Evolutionary conservation across 1,140 invertebrate species (phyloP).

Genomic region (Ridgeia piscesae): DNA sequence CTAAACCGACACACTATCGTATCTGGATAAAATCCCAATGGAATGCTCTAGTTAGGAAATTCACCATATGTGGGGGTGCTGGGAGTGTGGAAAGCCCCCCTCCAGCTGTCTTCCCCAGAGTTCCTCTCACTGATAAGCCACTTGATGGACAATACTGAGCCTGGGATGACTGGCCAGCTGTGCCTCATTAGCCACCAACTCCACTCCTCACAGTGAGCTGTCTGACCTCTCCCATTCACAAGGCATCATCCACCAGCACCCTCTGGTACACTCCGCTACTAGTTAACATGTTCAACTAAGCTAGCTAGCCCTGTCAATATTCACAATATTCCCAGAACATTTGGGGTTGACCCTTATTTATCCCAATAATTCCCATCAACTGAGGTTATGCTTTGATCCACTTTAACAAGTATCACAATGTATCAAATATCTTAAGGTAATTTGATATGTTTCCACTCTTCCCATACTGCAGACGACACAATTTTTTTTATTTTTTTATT

Average conservation of each 20-base stretch:
- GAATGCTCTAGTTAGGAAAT: background rate
- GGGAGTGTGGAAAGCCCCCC: background rate
- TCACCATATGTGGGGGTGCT: background rate
- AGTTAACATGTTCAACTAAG: too few species aligned
- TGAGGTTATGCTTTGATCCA: too few species aligned
- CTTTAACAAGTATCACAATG: too few species aligned
- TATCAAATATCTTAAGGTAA: too few species aligned
- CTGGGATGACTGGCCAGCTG: background rate
- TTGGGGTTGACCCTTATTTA: too few species aligned
- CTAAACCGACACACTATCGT: too few species aligned
- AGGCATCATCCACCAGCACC: background rate
- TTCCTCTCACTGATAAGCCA: conserved; percentile 3
- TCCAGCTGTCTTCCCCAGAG: background rate
- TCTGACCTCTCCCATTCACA: background rate
- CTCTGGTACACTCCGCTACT: background rate
- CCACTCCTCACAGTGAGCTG: background rate
- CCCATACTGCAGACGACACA: too few species aligned
- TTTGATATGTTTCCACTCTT: too few species aligned
- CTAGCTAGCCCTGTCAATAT: too few species aligned
- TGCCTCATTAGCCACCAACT: background rate
- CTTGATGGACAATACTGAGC: conserved; percentile 4
- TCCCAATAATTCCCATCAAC: too few species aligned
- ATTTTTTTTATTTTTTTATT: too few species aligned
- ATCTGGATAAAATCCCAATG: background rate
- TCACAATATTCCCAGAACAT: too few species aligned